Percentiles rank a stretch among this genome's conserved stretches.
Evolutionary conservation across 2,797 vertebrate genomes (phyloP).

Genomic region (Enoplosus armatus): DNA sequence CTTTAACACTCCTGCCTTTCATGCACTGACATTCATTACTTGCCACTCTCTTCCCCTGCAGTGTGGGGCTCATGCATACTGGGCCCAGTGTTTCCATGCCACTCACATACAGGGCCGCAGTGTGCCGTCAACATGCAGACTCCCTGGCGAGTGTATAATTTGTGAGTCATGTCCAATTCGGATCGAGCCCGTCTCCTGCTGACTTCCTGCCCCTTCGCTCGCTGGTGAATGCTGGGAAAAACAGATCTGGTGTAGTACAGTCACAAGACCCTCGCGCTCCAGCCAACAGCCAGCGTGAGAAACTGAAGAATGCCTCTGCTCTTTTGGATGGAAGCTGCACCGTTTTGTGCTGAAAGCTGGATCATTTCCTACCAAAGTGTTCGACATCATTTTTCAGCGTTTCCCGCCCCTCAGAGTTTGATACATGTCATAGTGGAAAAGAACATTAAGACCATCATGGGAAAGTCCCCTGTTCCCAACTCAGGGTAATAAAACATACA

Average conservation of each 20-base stretch:
- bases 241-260: conserved; percentile 43
- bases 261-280: conserved; percentile 44
- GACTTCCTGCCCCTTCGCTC: conserved; percentile 66
- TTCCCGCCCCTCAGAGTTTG: background rate
- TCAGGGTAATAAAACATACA: conserved; percentile 4
- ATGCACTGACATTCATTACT: conserved; percentile 54
- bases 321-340: conserved; percentile 16
- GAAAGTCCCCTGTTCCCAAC: conserved; percentile 13
- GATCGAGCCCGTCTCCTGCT: conserved; percentile 70
- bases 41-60: conserved; percentile 51
- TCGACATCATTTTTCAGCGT: conserved; percentile 8
- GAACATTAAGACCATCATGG: background rate
- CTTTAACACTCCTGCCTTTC: conserved; percentile 68
- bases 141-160: conserved; percentile 71
- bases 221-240: conserved; percentile 53
- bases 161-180: conserved; percentile 74
- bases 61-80: conserved; percentile 64
- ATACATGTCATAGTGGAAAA: conserved; percentile 9
- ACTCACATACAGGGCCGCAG: conserved; percentile 62
- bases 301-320: conserved; percentile 11
- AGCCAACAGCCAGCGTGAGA: conserved; percentile 36
- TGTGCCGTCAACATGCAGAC: conserved; percentile 69
- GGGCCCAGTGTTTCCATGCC: conserved; percentile 63
- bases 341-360: background rate
- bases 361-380: conserved; percentile 7